Conservation (phyloP, 92 coral and sea anemone genomes). For the Porites evermanni region DNA sequence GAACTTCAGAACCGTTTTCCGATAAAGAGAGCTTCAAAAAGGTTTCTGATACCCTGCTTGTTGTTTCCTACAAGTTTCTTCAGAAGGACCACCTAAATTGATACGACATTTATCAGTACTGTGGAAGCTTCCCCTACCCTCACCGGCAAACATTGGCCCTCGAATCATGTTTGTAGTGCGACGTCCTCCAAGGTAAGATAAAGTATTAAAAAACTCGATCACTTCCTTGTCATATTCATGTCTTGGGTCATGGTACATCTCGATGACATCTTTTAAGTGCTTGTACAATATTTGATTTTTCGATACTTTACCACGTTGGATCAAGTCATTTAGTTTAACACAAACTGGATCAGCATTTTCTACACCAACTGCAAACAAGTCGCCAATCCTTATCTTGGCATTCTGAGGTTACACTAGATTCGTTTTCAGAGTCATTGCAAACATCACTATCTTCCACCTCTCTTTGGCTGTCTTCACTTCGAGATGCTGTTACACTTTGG, state of each 20-base stretch:
- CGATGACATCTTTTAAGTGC: conserved; percentile 36
- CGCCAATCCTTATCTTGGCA: conserved; percentile 49
- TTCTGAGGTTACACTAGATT: not conserved
- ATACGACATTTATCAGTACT: not conserved
- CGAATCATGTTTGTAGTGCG: conserved; percentile 54
- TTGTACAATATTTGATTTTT: conserved; percentile 38
- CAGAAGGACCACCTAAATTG: conserved; percentile 37
- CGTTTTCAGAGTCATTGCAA: not conserved
- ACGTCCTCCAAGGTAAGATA: conserved; percentile 49
- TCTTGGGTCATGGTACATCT: conserved; percentile 40
- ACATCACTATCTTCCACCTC: conserved; percentile 9
- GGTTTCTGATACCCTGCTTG: conserved; percentile 41
- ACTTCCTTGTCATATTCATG: conserved; percentile 53
- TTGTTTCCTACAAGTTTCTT: conserved; percentile 13
- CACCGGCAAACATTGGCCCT: conserved; percentile 43
- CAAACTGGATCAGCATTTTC: conserved; percentile 59
- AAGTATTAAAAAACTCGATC: conserved; percentile 56
- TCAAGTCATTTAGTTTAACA: conserved; percentile 37
- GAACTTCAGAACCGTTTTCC: conserved; percentile 30
- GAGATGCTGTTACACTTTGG: conserved; percentile 23
- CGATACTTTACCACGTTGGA: conserved; percentile 35
- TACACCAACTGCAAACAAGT: conserved; percentile 44
- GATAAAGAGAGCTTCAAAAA: conserved; percentile 37
- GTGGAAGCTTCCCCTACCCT: conserved; percentile 18
- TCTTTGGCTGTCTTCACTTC: not conserved